Conservation (phyloP, 2,888 invertebrate genomes). For the Lepidochitona cinerea region DNA sequence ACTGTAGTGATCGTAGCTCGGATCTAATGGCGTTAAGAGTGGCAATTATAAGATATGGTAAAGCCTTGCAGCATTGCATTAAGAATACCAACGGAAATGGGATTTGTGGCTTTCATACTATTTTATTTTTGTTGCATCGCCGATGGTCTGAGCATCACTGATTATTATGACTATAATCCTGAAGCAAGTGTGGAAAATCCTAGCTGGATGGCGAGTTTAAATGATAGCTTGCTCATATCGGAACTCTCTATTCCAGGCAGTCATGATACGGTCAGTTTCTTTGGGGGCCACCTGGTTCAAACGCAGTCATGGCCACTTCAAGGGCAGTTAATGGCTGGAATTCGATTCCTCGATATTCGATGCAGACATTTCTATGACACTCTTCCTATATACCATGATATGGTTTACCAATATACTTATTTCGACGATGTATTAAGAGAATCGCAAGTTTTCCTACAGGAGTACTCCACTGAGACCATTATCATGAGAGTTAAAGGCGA, state of each 20-base stretch:
- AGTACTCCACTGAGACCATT: not conserved
- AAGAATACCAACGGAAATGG: no score
- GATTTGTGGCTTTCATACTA: no score
- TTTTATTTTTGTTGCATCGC: no score
- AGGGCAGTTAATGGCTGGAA: not conserved
- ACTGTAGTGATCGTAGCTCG: no score
- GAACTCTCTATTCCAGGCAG: not conserved
- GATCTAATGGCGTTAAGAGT: no score
- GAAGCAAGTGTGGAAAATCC: not conserved
- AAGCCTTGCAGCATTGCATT: no score
- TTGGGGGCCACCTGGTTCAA: not conserved
- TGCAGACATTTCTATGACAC: not conserved
- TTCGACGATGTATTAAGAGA: not conserved
- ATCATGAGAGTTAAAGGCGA: constrained; percentile 1
- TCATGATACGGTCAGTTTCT: not conserved
- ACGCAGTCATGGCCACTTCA: not conserved
- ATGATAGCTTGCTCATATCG: not conserved
- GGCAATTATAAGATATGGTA: no score
- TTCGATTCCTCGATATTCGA: constrained; percentile 7
- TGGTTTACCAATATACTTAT: not conserved
- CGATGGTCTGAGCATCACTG: no score
- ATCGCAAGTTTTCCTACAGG: not conserved
- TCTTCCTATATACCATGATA: not conserved
- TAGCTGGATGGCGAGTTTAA: not conserved
- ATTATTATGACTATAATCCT: not conserved